Conservation (phyloP, 2,797 vertebrate species). For the Bovichtus variegatus region DNA sequence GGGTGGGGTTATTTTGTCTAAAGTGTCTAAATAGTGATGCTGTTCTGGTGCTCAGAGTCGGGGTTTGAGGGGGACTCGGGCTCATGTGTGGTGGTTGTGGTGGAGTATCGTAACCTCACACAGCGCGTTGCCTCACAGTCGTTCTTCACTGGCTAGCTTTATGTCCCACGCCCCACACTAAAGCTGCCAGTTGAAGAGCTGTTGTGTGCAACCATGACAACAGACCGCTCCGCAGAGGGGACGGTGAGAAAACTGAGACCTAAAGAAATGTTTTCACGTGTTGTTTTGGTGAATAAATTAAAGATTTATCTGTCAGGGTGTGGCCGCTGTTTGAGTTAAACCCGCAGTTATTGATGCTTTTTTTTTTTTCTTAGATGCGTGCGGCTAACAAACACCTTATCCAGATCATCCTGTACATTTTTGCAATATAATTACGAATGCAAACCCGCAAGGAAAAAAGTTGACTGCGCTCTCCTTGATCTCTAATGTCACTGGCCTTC, state of each 20-base stretch:
- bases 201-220: slow-evolving; percentile 91
- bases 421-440: not conserved
- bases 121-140: slow-evolving; percentile 89
- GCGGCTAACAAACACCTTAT: not conserved
- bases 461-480: slow-evolving; percentile 17
- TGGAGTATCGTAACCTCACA: slow-evolving; percentile 38
- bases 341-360: not conserved
- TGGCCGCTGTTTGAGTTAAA: slow-evolving; percentile 1
- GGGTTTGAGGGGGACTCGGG: not conserved
- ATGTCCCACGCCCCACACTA: slow-evolving; percentile 82
- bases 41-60: slow-evolving; percentile 46
- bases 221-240: slow-evolving; percentile 60
- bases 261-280: slow-evolving; percentile 10
- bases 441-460: slow-evolving; percentile 17
- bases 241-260: slow-evolving; percentile 26
- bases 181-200: slow-evolving; percentile 94
- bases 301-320: slow-evolving; percentile 19
- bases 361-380: no score
- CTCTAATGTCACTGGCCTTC: slow-evolving; percentile 26
- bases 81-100: slow-evolving; percentile 9
- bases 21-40: slow-evolving; percentile 58
- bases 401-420: not conserved
- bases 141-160: slow-evolving; percentile 94
- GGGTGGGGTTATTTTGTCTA: slow-evolving; percentile 21
- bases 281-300: no score